A percentile compares a stretch with the other conserved stretches of the same genome.
These are phyloP conservation scores for Varanus komodoensis DNA, from an alignment of 2,113 vertebrate genomes.

Conservation along the genomic window DNA sequence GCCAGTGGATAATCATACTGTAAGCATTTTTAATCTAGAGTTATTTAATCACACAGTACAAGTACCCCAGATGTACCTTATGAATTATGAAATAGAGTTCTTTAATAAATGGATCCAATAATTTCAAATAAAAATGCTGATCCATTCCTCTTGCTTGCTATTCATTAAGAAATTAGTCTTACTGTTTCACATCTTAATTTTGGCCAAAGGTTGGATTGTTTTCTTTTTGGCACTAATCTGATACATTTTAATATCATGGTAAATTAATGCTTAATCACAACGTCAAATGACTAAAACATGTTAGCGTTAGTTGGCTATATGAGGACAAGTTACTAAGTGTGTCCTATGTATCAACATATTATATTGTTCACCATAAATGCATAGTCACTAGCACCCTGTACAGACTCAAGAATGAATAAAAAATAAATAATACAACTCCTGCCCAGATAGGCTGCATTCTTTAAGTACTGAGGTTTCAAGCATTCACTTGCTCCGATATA, in stretches of 20 bases:
- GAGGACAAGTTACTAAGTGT: background rate
- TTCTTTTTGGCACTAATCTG: conserved; percentile 38
- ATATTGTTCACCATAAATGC: background rate
- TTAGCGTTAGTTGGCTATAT: background rate
- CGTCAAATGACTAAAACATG: conserved; percentile 33
- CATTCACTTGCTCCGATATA: background rate
- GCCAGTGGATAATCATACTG: conserved; percentile 74
- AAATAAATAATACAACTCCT: conserved; percentile 15
- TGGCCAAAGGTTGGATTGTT: conserved; percentile 63
- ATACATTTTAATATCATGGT: conserved; percentile 44
- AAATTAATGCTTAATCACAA: conserved; percentile 48
- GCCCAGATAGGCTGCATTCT: background rate
- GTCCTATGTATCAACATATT: background rate
- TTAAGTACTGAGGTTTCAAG: background rate
- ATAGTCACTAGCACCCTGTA: background rate
- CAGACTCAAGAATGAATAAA: background rate
- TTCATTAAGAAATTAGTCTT: conserved; percentile 71
- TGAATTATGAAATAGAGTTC: conserved; percentile 80
- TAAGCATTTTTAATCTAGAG: conserved; percentile 77
- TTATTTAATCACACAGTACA: conserved; percentile 79
- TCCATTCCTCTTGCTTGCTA: conserved; percentile 71
- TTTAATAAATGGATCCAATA: conserved; percentile 74
- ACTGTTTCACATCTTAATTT: conserved; percentile 58
- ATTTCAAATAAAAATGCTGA: conserved; percentile 72
- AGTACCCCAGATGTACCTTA: conserved; percentile 74